Evolutionary conservation across 1,140 invertebrate genomes (phyloP), one percentile per base, ranked within the genome.

Genomic region (Platyscapa corneri): DNA sequence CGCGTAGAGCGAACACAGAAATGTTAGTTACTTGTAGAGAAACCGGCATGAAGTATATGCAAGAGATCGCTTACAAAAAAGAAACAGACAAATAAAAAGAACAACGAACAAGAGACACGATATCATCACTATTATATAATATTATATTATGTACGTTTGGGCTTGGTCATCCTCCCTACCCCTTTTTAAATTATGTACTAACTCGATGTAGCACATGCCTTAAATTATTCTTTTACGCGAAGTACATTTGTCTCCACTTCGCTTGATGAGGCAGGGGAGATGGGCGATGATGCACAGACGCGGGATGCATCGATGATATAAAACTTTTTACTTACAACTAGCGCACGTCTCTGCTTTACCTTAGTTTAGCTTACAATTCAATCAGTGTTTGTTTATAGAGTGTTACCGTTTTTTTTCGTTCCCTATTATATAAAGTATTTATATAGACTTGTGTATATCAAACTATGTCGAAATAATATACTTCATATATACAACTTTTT

Each of bases 391-490:
- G 86, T 90, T 91, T 88, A 90, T 89, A 87, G 91, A 92, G 89
- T 90, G 89, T 89, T 92, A 91, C 91, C 87, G 88, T 90, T 89
- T 89, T 86, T n/a, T n/a, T 86, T 84, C 78, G 77, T 84, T 86
- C 75, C 89, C 89, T 91, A 91, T 90, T 87, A 91, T 91, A 91
- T 92, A 91, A 93, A 93, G 92, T 92, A 92, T 92, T 92, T 92
- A 91, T 91, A 91, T 91, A 90, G 90, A 92, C 88, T 92, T 92
- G 90, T 88, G 90, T 92, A 92, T 93, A 92, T 92, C 90, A 93
- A 93, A 92, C 91, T 93, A 93, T 90, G 84, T 90, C 88, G 89
- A 90, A 86, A 90, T 90, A 90, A 92, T 86, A 88, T 87, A 88
- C 88, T 89, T 89, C 86, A 88, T 93, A 93, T 93, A 90, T 93